Evolutionary conservation across 2,113 vertebrate genomes (phyloP).

Genomic region (Eudyptes chrysolophus): DNA sequence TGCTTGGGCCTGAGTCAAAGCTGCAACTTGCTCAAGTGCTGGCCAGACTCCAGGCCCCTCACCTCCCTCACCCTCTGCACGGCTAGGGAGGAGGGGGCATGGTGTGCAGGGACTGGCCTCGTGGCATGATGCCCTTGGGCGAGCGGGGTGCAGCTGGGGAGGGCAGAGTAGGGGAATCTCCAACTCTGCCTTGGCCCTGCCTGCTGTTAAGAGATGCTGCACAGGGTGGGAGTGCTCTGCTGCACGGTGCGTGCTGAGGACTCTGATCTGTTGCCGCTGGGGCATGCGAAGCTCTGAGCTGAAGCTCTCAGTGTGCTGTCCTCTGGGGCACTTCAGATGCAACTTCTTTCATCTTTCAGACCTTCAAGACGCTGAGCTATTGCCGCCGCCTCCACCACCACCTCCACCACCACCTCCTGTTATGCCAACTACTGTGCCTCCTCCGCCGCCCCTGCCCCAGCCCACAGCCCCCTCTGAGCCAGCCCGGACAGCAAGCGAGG

Average conservation of each 20-base stretch:
- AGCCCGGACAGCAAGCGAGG: background rate
- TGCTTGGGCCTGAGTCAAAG: background rate
- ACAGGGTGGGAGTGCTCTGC: background rate
- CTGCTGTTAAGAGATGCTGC: background rate
- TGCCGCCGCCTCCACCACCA: constrained; percentile 68
- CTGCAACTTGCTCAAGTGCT: background rate
- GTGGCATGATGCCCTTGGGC: background rate
- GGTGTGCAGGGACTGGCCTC: background rate
- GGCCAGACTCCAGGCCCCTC: background rate
- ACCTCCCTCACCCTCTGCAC: background rate
- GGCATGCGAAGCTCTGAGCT: background rate
- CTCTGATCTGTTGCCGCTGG: background rate
- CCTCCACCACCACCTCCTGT: constrained; percentile 76
- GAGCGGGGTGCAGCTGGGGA: background rate
- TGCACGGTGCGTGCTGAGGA: background rate
- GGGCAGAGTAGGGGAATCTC: background rate
- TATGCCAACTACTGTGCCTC: constrained; percentile 64
- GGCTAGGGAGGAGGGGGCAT: background rate
- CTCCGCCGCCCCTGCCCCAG: constrained; percentile 77
- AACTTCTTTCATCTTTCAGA: constrained; percentile 71
- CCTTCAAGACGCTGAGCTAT: constrained; percentile 62
- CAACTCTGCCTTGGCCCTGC: background rate
- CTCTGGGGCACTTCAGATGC: background rate
- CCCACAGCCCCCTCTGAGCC: background rate
- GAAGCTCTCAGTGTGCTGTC: background rate